These are phyloP conservation scores for Xestia sexstrigata DNA, from an alignment of 2,888 invertebrate genomes.

Conservation along the genomic window DNA sequence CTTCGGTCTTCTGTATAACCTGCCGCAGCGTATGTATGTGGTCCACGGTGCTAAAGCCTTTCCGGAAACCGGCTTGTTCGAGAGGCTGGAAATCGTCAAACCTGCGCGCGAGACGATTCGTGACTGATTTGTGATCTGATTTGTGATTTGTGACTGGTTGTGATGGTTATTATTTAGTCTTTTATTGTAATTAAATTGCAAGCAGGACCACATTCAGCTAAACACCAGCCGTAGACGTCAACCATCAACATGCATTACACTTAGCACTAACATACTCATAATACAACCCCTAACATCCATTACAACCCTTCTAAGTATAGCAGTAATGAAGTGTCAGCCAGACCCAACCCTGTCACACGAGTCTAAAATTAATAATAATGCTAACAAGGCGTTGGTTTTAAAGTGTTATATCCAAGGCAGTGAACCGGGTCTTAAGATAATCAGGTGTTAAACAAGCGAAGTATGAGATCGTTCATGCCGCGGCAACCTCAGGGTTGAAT, in stretches of 20 bases:
- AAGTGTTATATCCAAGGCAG: conserved; percentile 72
- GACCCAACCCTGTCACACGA: conserved; percentile 62
- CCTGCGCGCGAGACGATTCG: too few species aligned
- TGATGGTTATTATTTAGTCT: background rate
- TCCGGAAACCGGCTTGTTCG: too few species aligned
- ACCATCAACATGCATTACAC: conserved; percentile 46
- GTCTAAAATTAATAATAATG: conserved; percentile 70
- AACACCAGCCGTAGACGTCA: conserved; percentile 16
- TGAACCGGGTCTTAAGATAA: conserved; percentile 74
- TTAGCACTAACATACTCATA: conserved; percentile 59
- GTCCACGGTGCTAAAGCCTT: too few species aligned
- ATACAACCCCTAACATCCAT: conserved; percentile 55
- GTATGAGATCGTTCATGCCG: conserved; percentile 65
- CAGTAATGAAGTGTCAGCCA: conserved; percentile 66
- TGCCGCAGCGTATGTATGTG: too few species aligned
- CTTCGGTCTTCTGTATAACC: too few species aligned
- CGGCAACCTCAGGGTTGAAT: conserved; percentile 59
- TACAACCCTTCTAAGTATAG: conserved; percentile 64
- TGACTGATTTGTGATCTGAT: too few species aligned
- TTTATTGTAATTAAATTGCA: background rate
- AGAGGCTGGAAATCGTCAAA: too few species aligned
- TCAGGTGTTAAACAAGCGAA: conserved; percentile 75
- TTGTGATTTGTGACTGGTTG: too few species aligned
- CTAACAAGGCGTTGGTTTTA: conserved; percentile 69
- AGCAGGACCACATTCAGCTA: background rate